Evolutionary conservation across 2,888 invertebrate species (phyloP).

Genomic region (Drosophila demipolita): DNA sequence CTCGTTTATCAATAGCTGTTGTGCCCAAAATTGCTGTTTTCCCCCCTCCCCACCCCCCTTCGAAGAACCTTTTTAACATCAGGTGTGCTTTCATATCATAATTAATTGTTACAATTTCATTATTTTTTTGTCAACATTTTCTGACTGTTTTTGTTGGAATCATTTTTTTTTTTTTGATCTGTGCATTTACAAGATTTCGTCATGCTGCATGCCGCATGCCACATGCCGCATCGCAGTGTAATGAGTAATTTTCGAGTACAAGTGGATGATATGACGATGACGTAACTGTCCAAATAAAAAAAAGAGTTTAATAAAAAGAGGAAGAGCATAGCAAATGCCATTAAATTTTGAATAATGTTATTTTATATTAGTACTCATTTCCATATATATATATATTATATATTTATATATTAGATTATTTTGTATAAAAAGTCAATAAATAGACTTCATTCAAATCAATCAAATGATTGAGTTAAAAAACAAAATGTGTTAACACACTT

Average conservation of each 20-base stretch:
- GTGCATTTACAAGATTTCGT: constrained; percentile 69
- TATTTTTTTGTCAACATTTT: constrained; percentile 39
- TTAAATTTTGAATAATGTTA: not conserved
- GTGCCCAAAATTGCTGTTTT: constrained; percentile 59
- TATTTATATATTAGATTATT: not conserved
- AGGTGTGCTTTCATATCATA: constrained; percentile 53
- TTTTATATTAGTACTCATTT: not conserved
- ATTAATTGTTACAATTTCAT: constrained; percentile 78
- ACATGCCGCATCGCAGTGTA: constrained; percentile 37
- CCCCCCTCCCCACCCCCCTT: not conserved
- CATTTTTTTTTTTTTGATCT: constrained; percentile 69
- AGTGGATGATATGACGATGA: not conserved
- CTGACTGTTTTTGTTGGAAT: constrained; percentile 43
- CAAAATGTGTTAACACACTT: not conserved
- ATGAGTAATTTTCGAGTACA: constrained; percentile 70
- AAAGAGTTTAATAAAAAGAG: not conserved
- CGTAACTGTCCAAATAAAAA: not conserved
- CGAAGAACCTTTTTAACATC: constrained; percentile 3
- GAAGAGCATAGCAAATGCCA: not conserved
- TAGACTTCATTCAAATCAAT: not conserved
- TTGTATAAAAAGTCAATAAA: not conserved
- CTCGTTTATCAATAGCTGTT: constrained; percentile 52
- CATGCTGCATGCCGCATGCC: constrained; percentile 32
- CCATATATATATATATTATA: not conserved
- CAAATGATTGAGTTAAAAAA: not conserved